Evolutionary conservation across 2,113 vertebrate genomes (phyloP).

Genomic region (Cryptotis parvus): DNA sequence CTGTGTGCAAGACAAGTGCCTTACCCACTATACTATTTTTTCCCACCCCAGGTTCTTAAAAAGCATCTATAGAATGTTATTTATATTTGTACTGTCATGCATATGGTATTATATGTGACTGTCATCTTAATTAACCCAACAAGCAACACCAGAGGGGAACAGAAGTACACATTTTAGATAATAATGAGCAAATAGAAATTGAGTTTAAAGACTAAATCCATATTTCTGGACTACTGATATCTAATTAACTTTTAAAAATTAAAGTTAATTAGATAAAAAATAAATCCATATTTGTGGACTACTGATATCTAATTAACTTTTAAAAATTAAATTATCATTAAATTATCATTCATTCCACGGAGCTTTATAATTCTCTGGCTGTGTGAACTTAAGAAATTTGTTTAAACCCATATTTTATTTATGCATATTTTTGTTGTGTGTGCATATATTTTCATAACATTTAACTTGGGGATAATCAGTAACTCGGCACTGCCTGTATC

Average conservation of each 20-base stretch:
- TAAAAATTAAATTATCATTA: too few species aligned
- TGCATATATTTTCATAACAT: background rate
- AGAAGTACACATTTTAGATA: background rate
- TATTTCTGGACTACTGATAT: slow-evolving; percentile 2
- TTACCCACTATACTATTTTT: too few species aligned
- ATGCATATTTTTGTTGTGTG: background rate
- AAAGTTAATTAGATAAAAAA: too few species aligned
- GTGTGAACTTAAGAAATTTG: background rate
- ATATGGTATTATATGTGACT: background rate
- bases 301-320: background rate
- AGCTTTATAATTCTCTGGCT: background rate
- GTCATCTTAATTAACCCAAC: background rate
- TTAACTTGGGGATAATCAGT: background rate
- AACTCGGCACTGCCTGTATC: background rate
- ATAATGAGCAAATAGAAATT: background rate
- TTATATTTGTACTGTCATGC: background rate
- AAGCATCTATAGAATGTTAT: background rate
- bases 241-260: background rate
- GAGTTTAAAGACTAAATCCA: background rate
- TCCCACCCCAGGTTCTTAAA: too few species aligned
- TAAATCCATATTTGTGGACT: background rate
- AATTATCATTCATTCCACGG: background rate
- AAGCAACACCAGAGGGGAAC: background rate
- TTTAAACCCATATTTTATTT: background rate
- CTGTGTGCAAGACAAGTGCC: too few species aligned